A percentile compares a stretch with the other conserved stretches of the same genome.
phyloP scores from a whole-genome alignment of 2,797 vertebrate species.

The Synaphobranchus kaupii region DNA sequence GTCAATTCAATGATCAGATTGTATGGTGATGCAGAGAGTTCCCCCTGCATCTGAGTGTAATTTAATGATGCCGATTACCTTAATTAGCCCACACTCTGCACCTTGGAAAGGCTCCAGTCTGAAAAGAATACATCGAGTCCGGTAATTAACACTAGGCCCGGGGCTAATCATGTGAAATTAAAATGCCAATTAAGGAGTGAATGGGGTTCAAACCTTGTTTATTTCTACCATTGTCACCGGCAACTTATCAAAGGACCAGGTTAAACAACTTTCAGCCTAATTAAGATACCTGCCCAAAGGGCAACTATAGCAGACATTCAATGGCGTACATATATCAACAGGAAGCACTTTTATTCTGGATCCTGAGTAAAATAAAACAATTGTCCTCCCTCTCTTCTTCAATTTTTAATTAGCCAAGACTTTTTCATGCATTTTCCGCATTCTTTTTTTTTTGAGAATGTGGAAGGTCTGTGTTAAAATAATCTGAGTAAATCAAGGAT shows the following conservation, averaged over 20 bases:
- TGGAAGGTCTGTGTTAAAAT: background rate
- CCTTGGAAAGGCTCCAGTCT: constrained; percentile 14
- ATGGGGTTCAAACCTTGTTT: constrained; percentile 16
- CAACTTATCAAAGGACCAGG: background rate
- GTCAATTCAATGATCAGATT: constrained; percentile 11
- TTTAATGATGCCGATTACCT: constrained; percentile 23
- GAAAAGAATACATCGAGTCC: constrained; percentile 17
- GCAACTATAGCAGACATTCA: background rate
- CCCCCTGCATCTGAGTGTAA: background rate
- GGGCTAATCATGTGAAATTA: constrained; percentile 33
- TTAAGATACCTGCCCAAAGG: background rate
- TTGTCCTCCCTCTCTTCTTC: background rate
- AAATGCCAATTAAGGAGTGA: constrained; percentile 15
- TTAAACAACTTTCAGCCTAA: background rate
- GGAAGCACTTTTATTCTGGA: background rate
- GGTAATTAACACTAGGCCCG: constrained; percentile 31
- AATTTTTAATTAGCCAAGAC: background rate
- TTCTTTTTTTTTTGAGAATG: background rate
- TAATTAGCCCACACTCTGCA: constrained; percentile 23
- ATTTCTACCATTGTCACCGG: too few species aligned
- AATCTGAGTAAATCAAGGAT: background rate
- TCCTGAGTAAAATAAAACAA: background rate
- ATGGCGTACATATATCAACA: background rate
- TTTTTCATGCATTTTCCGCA: background rate
- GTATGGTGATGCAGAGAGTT: constrained; percentile 7